Percentiles rank a stretch among this genome's conserved stretches.
Conservation (phyloP, 1,140 invertebrate genomes). For the Calycopis cecrops region DNA sequence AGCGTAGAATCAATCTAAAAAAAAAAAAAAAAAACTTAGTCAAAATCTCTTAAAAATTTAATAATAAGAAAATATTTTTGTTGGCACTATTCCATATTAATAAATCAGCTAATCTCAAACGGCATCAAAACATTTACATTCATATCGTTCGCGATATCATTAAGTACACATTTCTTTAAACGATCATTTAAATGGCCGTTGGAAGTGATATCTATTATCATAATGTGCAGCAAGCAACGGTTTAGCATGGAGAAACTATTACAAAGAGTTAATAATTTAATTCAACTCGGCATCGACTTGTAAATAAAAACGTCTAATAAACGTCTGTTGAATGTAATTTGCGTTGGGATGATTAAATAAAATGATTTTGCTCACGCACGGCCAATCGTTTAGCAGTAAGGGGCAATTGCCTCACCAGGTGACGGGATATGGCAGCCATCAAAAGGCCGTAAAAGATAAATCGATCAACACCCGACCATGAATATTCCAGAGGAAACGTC, state of each 20-base stretch:
- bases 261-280: constrained; percentile 31
- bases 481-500: neutral
- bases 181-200: constrained; percentile 3
- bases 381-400: constrained; percentile 8
- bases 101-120: too few species aligned
- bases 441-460: constrained; percentile 50
- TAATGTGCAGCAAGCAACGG: constrained; percentile 4
- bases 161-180: neutral
- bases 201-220: constrained; percentile 3
- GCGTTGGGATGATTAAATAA: constrained; percentile 38
- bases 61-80: too few species aligned
- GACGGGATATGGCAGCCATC: constrained; percentile 38
- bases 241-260: constrained; percentile 5
- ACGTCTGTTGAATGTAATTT: constrained; percentile 22
- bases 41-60: too few species aligned
- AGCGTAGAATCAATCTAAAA: too few species aligned
- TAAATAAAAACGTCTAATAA: constrained; percentile 13
- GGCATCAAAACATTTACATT: too few species aligned
- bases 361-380: constrained; percentile 28
- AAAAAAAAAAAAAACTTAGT: too few species aligned
- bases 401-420: constrained; percentile 15
- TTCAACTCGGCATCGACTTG: constrained; percentile 28
- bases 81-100: too few species aligned
- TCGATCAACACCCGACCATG: constrained; percentile 40
- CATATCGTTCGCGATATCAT: too few species aligned